Evolutionary conservation across 2,888 invertebrate genomes (phyloP).

Genomic region (Pediacus dermestoides): DNA sequence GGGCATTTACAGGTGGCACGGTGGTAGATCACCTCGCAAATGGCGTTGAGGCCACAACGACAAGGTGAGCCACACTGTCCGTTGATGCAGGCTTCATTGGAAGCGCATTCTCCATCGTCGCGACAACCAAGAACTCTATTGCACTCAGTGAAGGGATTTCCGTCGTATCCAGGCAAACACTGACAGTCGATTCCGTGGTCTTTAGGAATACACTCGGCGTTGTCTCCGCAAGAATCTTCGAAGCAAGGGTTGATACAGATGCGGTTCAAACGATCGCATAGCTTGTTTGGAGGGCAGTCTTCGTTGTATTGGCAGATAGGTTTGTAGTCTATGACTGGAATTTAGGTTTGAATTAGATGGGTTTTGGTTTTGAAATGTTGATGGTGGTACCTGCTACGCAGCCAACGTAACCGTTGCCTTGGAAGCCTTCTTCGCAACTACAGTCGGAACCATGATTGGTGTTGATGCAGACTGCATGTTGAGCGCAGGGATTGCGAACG

Average conservation of each 20-base stretch:
- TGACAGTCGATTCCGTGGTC: slow-evolving; percentile 75
- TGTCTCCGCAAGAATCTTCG: slow-evolving; percentile 76
- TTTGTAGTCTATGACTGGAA: slow-evolving; percentile 43
- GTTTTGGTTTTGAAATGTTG: neutral
- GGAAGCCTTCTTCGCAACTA: slow-evolving; percentile 79
- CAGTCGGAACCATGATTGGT: slow-evolving; percentile 84
- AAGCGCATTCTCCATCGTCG: slow-evolving; percentile 67
- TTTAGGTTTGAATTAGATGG: slow-evolving; percentile 3
- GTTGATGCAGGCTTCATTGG: slow-evolving; percentile 73
- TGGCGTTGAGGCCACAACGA: slow-evolving; percentile 73
- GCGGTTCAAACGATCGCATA: slow-evolving; percentile 80
- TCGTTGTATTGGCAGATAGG: slow-evolving; percentile 84
- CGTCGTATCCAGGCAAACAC: slow-evolving; percentile 69
- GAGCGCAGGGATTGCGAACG: slow-evolving; percentile 78
- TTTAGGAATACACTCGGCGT: slow-evolving; percentile 72
- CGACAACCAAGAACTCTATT: slow-evolving; percentile 67
- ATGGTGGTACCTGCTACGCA: slow-evolving; percentile 68
- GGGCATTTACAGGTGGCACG: slow-evolving; percentile 78
- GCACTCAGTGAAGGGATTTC: slow-evolving; percentile 76
- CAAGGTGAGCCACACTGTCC: slow-evolving; percentile 74
- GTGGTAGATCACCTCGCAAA: slow-evolving; percentile 79
- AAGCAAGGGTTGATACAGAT: slow-evolving; percentile 79
- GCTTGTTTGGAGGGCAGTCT: slow-evolving; percentile 81
- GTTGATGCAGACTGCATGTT: slow-evolving; percentile 82
- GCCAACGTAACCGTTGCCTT: slow-evolving; percentile 81